A percentile compares a stretch with the other conserved stretches of the same genome.
Conservation (phyloP, 2,888 invertebrate genomes). For the Branchinecta sandiegonensis region DNA sequence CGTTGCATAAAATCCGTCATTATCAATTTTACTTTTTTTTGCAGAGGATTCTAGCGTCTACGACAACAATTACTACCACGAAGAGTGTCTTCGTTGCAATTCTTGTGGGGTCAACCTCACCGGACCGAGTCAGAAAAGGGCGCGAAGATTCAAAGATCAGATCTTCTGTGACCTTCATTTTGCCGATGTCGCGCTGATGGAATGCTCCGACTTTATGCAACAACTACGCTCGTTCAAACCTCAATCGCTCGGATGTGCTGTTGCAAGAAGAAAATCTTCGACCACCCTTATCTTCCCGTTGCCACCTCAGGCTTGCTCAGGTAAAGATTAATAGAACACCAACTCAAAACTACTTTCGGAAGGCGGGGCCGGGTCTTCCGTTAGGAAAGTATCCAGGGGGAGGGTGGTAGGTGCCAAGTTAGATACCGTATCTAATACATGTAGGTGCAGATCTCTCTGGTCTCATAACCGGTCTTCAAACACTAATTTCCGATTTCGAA, state of each 20-base stretch:
- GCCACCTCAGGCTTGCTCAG: constrained; percentile 86
- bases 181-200: constrained; percentile 91
- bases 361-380: too few relatives aligned
- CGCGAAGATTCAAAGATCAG: constrained; percentile 59
- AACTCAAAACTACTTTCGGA: too few relatives aligned
- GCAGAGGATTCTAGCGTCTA: constrained; percentile 78
- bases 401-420: too few relatives aligned
- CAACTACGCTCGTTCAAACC: constrained; percentile 90
- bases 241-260: constrained; percentile 86
- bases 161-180: constrained; percentile 92
- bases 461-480: too few relatives aligned
- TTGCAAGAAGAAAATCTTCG: constrained; percentile 79
- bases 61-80: constrained; percentile 92
- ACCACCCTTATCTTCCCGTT: constrained; percentile 85
- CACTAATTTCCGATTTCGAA: too few relatives aligned
- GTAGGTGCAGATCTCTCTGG: too few relatives aligned
- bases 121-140: constrained; percentile 51
- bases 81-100: constrained; percentile 92
- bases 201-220: constrained; percentile 94
- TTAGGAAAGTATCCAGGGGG: too few relatives aligned
- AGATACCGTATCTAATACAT: too few relatives aligned
- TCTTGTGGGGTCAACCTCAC: constrained; percentile 85
- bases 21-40: constrained; percentile 31
- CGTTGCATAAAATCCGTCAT: too few relatives aligned
- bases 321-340: constrained; percentile 38